Evolutionary conservation across 2,113 vertebrate genomes (phyloP), one percentile per base, ranked within the genome.

Genomic region (Mus spicilegus): DNA sequence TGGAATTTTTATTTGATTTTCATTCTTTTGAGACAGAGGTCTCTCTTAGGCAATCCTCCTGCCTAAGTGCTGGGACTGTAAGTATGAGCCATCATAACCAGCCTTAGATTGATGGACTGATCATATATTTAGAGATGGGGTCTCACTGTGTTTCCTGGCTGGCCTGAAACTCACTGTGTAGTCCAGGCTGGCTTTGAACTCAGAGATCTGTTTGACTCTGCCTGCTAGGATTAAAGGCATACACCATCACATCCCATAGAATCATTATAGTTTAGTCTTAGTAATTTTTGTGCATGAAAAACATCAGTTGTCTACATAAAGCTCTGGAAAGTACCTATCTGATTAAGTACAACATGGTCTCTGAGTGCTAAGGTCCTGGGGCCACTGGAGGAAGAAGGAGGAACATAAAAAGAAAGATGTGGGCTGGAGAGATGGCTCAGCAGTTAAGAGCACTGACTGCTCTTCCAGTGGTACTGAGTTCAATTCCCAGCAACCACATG

Each of bases 261-360:
- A 67, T 13, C 56, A 65, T 72, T 84, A 51, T 90, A 90, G 87
- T 42, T 36, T 69, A 91, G 19, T 93, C 87, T 72, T 33, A 56
- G 49, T 58, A 65, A 51, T 95, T 81, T 61, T 42, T 33, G n/a
- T 89, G 63, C 36, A 33, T 72, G 58, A 92, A 89, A 89, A 95
- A 19, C 36, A 30, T 91, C 42, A 69, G 12, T 16, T 78, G 46
- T 51, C 87, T 87, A 39, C 54, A 82, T 28, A 77, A 96, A 80
- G 22, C 61, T 80, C 19, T 58, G 22, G 75, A 54, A 58, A 56
- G 73, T 36, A 22, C 81, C 26, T 24, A 39, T 67, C 70, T 73
- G 49, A 39, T 93, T 39, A 54, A 36, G 4, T 3, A 0, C 22
- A 61, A 1, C 8, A 17, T 30, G 36, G 12, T 89, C 69, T 91